phyloP scores from a whole-genome alignment of 2,113 vertebrate genomes.

The Lepisosteus osseus region DNA sequence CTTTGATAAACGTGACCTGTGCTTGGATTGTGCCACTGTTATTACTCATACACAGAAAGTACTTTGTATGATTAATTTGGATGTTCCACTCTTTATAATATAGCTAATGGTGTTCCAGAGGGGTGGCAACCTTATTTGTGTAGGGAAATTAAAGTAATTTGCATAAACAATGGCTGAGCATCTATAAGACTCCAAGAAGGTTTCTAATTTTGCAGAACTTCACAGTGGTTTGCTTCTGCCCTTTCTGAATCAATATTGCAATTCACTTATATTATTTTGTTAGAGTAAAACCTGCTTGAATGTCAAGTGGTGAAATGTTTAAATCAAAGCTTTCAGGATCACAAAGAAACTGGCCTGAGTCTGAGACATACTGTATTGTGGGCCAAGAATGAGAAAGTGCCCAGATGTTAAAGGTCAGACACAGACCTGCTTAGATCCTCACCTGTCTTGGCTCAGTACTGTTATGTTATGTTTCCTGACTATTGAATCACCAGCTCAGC shows the following conservation, averaged over 20 bases:
- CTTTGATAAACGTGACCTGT: constrained; percentile 2
- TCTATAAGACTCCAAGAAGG: background rate
- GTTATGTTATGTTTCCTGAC: too few relatives aligned
- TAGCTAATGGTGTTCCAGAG: background rate
- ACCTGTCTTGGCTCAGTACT: too few relatives aligned
- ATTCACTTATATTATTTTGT: too few relatives aligned
- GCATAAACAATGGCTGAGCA: background rate
- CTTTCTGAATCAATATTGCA: background rate
- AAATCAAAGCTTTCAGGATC: too few relatives aligned
- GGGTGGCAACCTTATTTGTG: background rate
- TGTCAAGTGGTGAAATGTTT: too few relatives aligned
- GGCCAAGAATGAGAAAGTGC: too few relatives aligned
- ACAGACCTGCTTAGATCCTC: too few relatives aligned
- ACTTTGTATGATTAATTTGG: constrained; percentile 5
- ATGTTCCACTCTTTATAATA: background rate
- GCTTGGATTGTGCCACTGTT: background rate
- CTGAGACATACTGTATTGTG: too few relatives aligned
- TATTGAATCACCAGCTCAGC: too few relatives aligned
- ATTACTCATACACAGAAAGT: background rate
- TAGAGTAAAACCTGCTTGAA: too few relatives aligned
- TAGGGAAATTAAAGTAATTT: constrained; percentile 1
- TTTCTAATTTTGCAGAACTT: background rate
- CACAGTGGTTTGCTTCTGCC: background rate
- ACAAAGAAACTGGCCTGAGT: too few relatives aligned
- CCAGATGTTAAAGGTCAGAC: too few relatives aligned